Base-by-base conservation (phyloP, 92 coral and sea anemone species). In the Scolanthus callimorphus region DNA sequence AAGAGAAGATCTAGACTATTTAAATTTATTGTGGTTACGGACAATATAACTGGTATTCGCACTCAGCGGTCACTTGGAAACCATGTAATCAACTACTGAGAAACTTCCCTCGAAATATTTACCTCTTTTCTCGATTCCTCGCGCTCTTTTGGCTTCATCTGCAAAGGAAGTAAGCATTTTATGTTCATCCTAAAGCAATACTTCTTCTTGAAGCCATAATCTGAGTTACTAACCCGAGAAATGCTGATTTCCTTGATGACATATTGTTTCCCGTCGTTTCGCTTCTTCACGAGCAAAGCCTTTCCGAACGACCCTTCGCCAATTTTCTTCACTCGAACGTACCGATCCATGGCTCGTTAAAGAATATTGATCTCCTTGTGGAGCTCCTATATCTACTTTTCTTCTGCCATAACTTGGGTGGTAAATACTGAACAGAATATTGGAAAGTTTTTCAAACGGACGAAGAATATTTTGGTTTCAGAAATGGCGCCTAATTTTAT, bases 261-360 rank as follows among this genome's bases (percentile, higher is more conserved):
- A 67, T 84, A 94, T 17, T 94, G 99, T 56, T 69, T 89, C 3
- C 97, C 97, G 48, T 94, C 97, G 50, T 61, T 60, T 52, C 83
- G 89, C 62, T 77, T 78, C 75, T 74, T 94, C 43, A 94, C 99
- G 22, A 94, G 62, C 60, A 94, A 53, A 19, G 99, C 99, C 71
- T 94, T 88, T 29, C 99, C 99, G 55, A 94, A 94, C 76, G 96
- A 77, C 3, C 99, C 99, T 73, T 94, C 96, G 68, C 99, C 99
- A 55, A 94, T 94, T 71, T 94, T 94, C 62, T 78, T 85, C 47
- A 88, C 87, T 34, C 89, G 85, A 31, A 88, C 90, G 67, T 79
- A 94, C 22, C 91, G 80, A 22, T 94, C 89, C 99, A 94, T 88
- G 24, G 31, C 66, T 13, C 17, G 9, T 19, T 27, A 39, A 51